Evolutionary conservation across 2,113 vertebrate genomes (phyloP), one percentile per base, ranked within the genome.

Genomic region (Crocuta crocuta): DNA sequence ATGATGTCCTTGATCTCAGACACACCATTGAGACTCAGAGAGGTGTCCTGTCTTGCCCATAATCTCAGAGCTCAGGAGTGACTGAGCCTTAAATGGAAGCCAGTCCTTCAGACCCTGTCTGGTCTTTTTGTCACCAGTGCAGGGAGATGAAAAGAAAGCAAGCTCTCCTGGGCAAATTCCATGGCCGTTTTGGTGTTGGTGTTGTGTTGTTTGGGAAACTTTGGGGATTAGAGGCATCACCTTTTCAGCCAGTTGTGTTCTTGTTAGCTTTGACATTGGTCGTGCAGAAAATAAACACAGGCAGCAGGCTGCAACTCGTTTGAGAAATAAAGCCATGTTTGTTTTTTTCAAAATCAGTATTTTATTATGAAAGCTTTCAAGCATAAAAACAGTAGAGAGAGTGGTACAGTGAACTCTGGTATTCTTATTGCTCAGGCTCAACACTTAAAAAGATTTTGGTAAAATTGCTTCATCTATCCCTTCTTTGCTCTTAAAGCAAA

Each of bases 231-330:
- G 31, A 86, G 15, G 15, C 28, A 13, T 53, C n/a, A 82, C 80
- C 89, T 97, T 88, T 70, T 94, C 92, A 97, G 55, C 21, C 16
- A 83, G 45, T 93, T 91, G 74, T 91, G 9, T 96, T 97, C 89
- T 78, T 92, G 63, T 70, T 92, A 71, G 33, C 58, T 95, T 97
- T 98, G 87, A 43, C 89, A n/a, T 98, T 95, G 33, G 5, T 89
- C 68, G n/a, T 71, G 35, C 23, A 94, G 97, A 96, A 98, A 98
- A 93, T 79, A 71, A 88, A 2, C 9, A 95, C 16, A 94, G 43
- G 35, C 50, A 68, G 58, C 90, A 80, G 93, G 35, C 48, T 88
- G 26, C 43, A 94, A 0, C 76, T 96, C 92, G 84, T 43, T 43
- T 96, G 92, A 97, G 89, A 95, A 95, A 43, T 86, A 92, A 96